These are phyloP conservation scores for Resseliella maxima DNA, from an alignment of 2,888 invertebrate genomes.

Conservation along the genomic window DNA sequence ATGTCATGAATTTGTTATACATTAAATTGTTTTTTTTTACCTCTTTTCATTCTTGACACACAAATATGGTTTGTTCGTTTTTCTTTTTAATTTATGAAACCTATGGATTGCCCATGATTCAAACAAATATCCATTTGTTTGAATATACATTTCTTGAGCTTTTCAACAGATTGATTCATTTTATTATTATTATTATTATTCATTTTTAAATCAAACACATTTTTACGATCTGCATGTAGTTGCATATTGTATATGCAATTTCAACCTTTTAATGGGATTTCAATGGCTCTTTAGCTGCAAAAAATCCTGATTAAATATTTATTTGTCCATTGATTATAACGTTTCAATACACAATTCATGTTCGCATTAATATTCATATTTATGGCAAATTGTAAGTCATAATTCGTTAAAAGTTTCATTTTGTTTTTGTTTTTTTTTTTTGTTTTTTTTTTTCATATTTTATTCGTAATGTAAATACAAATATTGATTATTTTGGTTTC, in stretches of 20 bases:
- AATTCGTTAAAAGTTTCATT: conserved; percentile 5
- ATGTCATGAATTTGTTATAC: no score
- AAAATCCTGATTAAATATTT: background rate
- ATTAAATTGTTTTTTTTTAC: no score
- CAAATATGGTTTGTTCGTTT: no score
- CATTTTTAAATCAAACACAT: background rate
- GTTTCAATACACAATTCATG: background rate
- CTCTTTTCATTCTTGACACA: no score
- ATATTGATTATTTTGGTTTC: conserved; percentile 37
- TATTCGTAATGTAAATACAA: conserved; percentile 44
- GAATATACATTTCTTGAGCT: no score
- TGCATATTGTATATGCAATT: background rate
- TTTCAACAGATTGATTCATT: background rate
- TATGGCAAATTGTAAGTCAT: conserved; percentile 15
- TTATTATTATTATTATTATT: background rate
- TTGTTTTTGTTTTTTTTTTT: background rate
- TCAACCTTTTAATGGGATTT: background rate
- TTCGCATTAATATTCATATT: background rate
- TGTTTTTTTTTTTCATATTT: background rate
- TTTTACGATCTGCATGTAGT: background rate
- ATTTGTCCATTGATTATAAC: background rate
- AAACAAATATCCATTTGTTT: background rate
- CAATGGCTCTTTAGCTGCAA: background rate
- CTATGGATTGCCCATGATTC: background rate
- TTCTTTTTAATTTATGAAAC: background rate